Evolutionary conservation across 2,888 invertebrate genomes (phyloP).

Genomic region (Osmoderma eremita): DNA sequence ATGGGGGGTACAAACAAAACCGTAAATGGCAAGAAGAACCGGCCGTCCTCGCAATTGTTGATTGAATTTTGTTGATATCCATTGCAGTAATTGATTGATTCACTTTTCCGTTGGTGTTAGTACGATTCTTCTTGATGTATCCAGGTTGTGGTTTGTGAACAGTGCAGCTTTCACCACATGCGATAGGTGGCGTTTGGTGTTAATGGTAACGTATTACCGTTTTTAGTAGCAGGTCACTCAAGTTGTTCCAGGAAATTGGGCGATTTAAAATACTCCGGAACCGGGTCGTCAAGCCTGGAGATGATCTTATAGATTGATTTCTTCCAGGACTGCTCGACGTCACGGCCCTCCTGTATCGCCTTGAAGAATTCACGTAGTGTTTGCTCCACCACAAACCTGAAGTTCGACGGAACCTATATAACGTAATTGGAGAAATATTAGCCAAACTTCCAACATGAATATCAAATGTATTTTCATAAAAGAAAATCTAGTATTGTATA

Average conservation of each 20-base stretch:
- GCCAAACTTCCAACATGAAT: too few relatives aligned
- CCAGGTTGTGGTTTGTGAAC: too few relatives aligned
- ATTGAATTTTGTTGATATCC: neutral
- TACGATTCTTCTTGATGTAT: neutral
- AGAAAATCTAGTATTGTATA: too few relatives aligned
- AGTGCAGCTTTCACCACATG: slow-evolving; percentile 30
- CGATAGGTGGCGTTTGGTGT: slow-evolving; percentile 31
- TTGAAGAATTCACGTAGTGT: slow-evolving; percentile 99
- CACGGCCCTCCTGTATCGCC: slow-evolving; percentile 95
- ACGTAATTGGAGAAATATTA: neutral
- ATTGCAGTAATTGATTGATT: too few relatives aligned
- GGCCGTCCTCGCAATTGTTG: slow-evolving; percentile 24
- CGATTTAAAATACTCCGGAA: slow-evolving; percentile 99
- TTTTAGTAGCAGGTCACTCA: slow-evolving; percentile 72
- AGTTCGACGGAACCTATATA: slow-evolving; percentile 92
- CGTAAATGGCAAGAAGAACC: slow-evolving; percentile 16
- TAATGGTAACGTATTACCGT: slow-evolving; percentile 50
- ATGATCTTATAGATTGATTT: slow-evolving; percentile 99
- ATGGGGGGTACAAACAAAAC: slow-evolving; percentile 48
- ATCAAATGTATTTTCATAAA: too few relatives aligned
- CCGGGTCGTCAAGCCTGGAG: slow-evolving; percentile 97
- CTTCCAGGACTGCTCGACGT: slow-evolving; percentile 99
- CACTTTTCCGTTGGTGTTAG: neutral
- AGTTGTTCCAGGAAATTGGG: slow-evolving; percentile 99
- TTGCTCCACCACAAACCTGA: slow-evolving; percentile 97